Base-by-base conservation (phyloP, 2,888 invertebrate genomes). In the Eumerus sabulonum region DNA sequence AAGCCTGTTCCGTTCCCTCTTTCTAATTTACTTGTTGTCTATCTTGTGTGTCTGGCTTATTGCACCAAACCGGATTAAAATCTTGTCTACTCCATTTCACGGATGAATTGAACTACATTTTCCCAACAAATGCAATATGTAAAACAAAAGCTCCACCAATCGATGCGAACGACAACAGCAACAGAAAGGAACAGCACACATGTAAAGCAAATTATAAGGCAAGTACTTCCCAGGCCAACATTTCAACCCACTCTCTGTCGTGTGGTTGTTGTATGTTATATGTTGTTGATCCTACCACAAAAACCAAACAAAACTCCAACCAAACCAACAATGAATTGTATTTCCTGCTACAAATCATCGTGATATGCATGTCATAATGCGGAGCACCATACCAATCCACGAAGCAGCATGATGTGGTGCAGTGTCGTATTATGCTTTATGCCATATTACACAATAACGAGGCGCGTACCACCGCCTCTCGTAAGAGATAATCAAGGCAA, bases 341-440 rank as follows among this genome's bases (percentile, higher is more conserved):
- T 79, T 74, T 79, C 79, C 79, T 70, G 70, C 59, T 70, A 48
- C 74, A 79, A 79, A 79, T 79, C 79, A 79, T 79, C 66, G 53
- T 51, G 63, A 64, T 68, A 71, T 70, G 64, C 70, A 71, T 51
- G 51, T 56, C 51, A 67, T 53, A 73, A 60, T 71, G 45, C 76
- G 27, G 60, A 63, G 67, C 62, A 68, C 60, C 50, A 45, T 7
- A 27, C 47, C 51, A 40, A 45, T 63, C 54, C 42, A 40, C 50
- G 50, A 45, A 54, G 59, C 53, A n/a, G 47, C 53, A 17, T 45
- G 47, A 51, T 13, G 7, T 38, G 13, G n/a, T 64, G 59, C 54
- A 71, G 38, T 62, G 68, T 64, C 71, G 59, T 72, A 62, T 40
- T 59, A 44, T 53, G 59, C 47, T 76, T 57, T 70, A 18, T n/a